A percentile compares a stretch with the other conserved stretches of the same genome.
Evolutionary conservation across 2,888 invertebrate genomes (phyloP).

Genomic region (Stramonita haemastoma): DNA sequence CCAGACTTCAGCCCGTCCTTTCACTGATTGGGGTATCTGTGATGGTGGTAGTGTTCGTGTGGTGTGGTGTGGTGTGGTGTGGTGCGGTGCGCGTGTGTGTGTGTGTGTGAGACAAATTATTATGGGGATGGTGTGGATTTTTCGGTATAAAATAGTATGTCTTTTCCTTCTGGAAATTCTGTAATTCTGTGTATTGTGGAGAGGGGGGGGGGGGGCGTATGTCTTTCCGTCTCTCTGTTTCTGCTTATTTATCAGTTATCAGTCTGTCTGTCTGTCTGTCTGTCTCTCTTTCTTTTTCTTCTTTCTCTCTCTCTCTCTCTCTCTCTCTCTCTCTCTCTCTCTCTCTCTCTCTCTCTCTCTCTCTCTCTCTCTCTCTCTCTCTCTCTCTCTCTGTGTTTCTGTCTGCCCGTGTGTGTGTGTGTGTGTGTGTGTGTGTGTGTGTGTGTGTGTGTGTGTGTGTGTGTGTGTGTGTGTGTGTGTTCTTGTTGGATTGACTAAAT

Average conservation of each 20-base stretch:
- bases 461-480: background rate
- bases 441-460: constrained; percentile 22
- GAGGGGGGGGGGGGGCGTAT: too few relatives aligned
- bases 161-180: background rate
- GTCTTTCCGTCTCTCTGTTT: background rate
- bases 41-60: background rate
- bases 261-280: background rate
- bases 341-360: background rate
- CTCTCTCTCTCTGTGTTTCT: background rate
- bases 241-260: background rate
- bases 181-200: background rate
- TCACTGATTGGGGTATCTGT: too few relatives aligned
- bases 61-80: background rate
- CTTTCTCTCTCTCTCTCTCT: background rate
- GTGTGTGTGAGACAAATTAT: background rate
- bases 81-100: background rate
- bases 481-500: background rate
- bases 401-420: background rate
- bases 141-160: background rate
- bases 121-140: background rate
- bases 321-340: background rate
- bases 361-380: background rate
- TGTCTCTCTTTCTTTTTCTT: background rate
- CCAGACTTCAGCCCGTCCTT: too few relatives aligned
- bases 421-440: constrained; percentile 19